Percentiles rank a stretch among this genome's conserved stretches.
Evolutionary conservation across 2,113 vertebrate genomes (phyloP).

Genomic region (Elaphurus davidianus): DNA sequence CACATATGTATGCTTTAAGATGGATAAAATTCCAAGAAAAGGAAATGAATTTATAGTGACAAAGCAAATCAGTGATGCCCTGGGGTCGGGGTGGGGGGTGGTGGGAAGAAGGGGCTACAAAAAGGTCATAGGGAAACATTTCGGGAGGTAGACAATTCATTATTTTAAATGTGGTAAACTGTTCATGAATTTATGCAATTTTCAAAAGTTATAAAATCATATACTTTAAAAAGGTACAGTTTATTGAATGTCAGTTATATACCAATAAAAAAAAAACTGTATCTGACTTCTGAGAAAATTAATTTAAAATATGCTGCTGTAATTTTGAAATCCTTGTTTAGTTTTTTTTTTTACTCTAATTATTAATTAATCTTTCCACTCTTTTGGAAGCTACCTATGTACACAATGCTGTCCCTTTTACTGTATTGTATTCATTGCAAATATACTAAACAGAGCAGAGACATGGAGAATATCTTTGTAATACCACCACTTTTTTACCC

Average conservation of each 20-base stretch:
- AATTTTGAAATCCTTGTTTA: neutral
- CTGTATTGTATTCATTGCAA: neutral
- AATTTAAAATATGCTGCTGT: neutral
- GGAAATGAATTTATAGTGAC: neutral
- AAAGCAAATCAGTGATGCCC: neutral
- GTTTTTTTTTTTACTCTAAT: neutral
- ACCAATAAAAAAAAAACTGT: neutral
- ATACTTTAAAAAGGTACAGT: neutral
- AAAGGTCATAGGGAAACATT: neutral
- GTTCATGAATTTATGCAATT: neutral
- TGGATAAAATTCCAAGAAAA: neutral
- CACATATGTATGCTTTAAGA: neutral
- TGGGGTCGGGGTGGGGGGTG: neutral
- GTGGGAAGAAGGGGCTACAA: neutral
- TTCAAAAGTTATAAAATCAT: neutral
- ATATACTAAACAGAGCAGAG: neutral
- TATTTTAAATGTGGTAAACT: neutral
- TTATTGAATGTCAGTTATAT: neutral
- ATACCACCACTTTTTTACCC: neutral
- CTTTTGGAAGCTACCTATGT: neutral
- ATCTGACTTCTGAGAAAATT: neutral
- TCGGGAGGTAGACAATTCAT: neutral
- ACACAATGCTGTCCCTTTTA: neutral
- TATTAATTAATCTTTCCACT: neutral
- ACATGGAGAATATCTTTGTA: neutral